Evolutionary conservation across 2,797 vertebrate genomes (phyloP).

Genomic region (Vespertilio murinus): DNA sequence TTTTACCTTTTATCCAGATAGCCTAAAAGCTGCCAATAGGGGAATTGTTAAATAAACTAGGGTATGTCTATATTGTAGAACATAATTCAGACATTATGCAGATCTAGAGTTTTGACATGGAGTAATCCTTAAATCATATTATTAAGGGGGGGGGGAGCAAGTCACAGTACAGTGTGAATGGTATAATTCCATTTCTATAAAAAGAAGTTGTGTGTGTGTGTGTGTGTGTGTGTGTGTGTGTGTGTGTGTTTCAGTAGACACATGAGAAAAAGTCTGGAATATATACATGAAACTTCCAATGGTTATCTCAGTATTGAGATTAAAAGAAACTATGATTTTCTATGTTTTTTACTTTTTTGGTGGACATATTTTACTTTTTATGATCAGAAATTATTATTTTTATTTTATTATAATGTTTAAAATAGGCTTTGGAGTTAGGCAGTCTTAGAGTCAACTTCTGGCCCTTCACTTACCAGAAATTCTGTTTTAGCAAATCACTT

Average conservation of each 20-base stretch:
- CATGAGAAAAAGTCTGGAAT: background rate
- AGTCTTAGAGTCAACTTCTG: background rate
- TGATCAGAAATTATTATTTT: background rate
- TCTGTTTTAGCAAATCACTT: conserved; percentile 13
- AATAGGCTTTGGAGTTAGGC: conserved; percentile 18
- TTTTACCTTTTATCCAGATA: background rate
- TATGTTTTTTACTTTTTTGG: background rate
- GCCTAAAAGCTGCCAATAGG: background rate
- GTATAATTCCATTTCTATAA: background rate
- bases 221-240: background rate
- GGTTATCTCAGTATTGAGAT: background rate
- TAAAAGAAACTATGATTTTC: background rate
- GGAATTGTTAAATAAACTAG: background rate
- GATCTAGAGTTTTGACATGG: background rate
- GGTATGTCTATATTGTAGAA: background rate
- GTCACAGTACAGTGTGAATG: background rate
- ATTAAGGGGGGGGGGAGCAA: background rate
- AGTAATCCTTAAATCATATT: background rate
- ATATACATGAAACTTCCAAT: background rate
- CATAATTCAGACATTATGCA: background rate
- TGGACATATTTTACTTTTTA: conserved; percentile 9
- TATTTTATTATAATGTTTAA: background rate
- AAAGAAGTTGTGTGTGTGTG: background rate
- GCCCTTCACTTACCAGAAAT: background rate
- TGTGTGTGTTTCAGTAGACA: background rate